Evolutionary conservation across 2,797 vertebrate genomes (phyloP).

Genomic region (Agapornis canus): DNA sequence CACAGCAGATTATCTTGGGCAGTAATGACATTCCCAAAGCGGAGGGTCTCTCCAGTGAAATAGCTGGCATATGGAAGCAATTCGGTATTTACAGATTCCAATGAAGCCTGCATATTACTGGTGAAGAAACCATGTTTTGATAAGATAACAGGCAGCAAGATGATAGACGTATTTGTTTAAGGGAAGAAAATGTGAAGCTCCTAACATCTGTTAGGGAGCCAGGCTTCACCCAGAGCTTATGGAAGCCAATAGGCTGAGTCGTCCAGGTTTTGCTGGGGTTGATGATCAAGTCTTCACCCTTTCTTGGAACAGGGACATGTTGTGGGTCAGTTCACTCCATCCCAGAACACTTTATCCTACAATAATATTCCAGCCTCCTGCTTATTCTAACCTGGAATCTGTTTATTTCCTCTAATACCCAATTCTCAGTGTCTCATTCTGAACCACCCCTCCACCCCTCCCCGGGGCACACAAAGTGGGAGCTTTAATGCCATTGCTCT

Average conservation of each 20-base stretch:
- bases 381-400: slow-evolving; percentile 46
- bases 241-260: neutral
- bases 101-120: slow-evolving; percentile 58
- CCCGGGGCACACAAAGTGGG: slow-evolving; percentile 8
- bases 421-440: slow-evolving; percentile 37
- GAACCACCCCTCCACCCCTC: neutral
- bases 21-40: slow-evolving; percentile 71
- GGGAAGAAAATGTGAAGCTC: neutral
- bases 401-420: slow-evolving; percentile 65
- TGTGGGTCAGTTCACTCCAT: neutral
- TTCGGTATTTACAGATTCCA: slow-evolving; percentile 58
- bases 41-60: slow-evolving; percentile 66
- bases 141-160: slow-evolving; percentile 69
- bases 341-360: slow-evolving; percentile 60
- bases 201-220: neutral
- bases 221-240: neutral
- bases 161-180: neutral
- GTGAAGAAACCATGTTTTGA: slow-evolving; percentile 74
- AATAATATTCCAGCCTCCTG: slow-evolving; percentile 49
- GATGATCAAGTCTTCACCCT: slow-evolving; percentile 30
- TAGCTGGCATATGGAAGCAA: slow-evolving; percentile 75
- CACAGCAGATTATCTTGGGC: slow-evolving; percentile 70
- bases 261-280: neutral
- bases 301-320: neutral
- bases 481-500: slow-evolving; percentile 57